A percentile compares a stretch with the other conserved stretches of the same genome.
Evolutionary conservation across 2,888 invertebrate species (phyloP).

Genomic region (Tetropium fuscum): DNA sequence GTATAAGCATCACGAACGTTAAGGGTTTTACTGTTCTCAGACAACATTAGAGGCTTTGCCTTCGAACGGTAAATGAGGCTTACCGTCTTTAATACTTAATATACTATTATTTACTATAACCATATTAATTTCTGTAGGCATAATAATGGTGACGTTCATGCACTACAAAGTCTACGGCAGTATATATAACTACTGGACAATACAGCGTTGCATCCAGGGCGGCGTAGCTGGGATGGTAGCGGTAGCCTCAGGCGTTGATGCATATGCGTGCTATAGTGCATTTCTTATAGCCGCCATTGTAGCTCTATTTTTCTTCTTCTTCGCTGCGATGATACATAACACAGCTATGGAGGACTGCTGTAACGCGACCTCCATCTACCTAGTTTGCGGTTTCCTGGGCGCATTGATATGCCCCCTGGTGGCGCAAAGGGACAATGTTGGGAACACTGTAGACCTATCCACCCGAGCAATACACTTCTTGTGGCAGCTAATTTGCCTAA

Average conservation of each 20-base stretch:
- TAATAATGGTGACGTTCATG: slow-evolving; percentile 39
- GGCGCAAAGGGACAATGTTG: slow-evolving; percentile 39
- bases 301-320: slow-evolving; percentile 52
- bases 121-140: slow-evolving; percentile 33
- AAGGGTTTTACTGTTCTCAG: too few relatives aligned
- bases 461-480: slow-evolving; percentile 30
- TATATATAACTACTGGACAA: slow-evolving; percentile 60
- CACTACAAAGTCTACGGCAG: slow-evolving; percentile 51
- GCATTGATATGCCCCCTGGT: slow-evolving; percentile 53
- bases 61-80: too few relatives aligned
- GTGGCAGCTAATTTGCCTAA: slow-evolving; percentile 47
- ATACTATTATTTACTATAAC: neutral
- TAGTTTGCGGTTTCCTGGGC: slow-evolving; percentile 57
- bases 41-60: too few relatives aligned
- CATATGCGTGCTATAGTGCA: slow-evolving; percentile 54
- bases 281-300: slow-evolving; percentile 47
- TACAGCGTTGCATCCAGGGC: slow-evolving; percentile 60
- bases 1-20: too few relatives aligned
- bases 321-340: slow-evolving; percentile 51
- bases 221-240: slow-evolving; percentile 58
- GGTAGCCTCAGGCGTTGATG: slow-evolving; percentile 57
- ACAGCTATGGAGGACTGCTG: slow-evolving; percentile 62
- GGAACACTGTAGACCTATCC: neutral
- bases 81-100: too few relatives aligned
- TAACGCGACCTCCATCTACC: slow-evolving; percentile 57